Conservation (phyloP, 2,113 vertebrate genomes). For the Megalops atlanticus region DNA sequence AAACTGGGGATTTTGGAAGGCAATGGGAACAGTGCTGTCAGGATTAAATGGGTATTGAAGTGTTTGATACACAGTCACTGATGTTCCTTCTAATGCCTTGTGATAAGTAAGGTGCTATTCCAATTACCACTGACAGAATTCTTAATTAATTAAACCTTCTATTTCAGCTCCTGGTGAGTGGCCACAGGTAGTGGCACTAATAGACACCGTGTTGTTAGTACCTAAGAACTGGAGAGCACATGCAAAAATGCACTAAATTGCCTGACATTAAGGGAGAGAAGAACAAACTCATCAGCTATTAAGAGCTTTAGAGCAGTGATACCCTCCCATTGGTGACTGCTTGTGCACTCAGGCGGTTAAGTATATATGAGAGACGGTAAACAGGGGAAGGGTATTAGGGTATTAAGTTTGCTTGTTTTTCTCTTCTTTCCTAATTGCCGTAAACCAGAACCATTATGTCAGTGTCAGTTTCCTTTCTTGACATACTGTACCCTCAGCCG, state of each 20-base stretch:
- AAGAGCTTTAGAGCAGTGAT: not conserved
- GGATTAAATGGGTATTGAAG: no score
- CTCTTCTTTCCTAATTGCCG: slow-evolving; percentile 7
- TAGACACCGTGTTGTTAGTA: no score
- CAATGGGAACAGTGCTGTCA: not conserved
- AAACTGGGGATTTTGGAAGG: no score
- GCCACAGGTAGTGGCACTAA: not conserved
- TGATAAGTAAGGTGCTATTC: no score
- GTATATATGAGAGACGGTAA: not conserved
- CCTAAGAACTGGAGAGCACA: not conserved
- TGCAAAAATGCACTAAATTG: not conserved
- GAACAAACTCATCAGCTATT: not conserved
- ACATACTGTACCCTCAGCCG: not conserved
- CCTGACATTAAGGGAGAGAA: not conserved
- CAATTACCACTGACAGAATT: not conserved
- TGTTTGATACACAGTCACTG: no score
- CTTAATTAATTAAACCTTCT: not conserved
- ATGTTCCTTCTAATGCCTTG: no score
- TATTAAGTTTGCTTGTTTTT: not conserved
- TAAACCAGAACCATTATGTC: not conserved
- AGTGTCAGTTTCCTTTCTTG: not conserved
- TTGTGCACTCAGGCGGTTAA: not conserved
- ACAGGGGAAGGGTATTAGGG: not conserved
- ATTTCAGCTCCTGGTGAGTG: not conserved
- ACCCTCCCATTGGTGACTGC: not conserved